Base-by-base conservation (phyloP, 1,140 invertebrate species). In the Euura lappo region DNA sequence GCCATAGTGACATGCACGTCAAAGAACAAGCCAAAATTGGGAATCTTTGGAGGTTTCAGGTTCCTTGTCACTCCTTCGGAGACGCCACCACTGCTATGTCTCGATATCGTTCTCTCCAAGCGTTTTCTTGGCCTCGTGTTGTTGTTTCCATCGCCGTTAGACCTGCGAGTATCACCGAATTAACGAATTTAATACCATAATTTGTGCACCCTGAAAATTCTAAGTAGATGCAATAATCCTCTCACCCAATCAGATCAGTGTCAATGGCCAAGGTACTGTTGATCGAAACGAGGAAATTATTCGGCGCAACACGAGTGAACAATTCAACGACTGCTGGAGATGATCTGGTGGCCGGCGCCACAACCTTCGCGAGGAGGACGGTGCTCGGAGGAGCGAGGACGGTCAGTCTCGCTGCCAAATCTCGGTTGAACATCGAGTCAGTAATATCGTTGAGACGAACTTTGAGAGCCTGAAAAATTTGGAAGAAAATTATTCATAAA, bases 1-100 rank as follows among this genome's bases (percentile, higher is more conserved):
- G 89, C 90, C 84, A 91, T 88, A 42, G 89, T 87, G 13, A 92
- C 85, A 75, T 89, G 88, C 3, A 92, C 88, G 77, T 92, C 89
- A 75, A 91, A 91, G 76, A 85, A 89, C 47, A 83, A 77, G 2
- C 85, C 85, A 7, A 85, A 75, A 3, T 77, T 72, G 0, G 88
- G 83, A 70, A 90, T 85, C 6, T 69, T 73, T 6, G 87, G 86
- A 7, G 82, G 77, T 65, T 79, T 80, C 3, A 87, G 72, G 66
- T 76, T 42, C 43, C 66, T 71, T 51, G 64, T 77, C 0, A 73
- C 42, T 0, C 65, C 0, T 5, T 79, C 74, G 1, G 75, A 65
- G 60, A 75, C 64, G n/a, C 71, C 68, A 72, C 11, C 67, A 44
- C 3, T 74, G 28, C 45, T 10, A 7, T 69, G 11, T 66, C 71